Conservation (phyloP, 2,888 invertebrate species). For the Mythimna impura region DNA sequence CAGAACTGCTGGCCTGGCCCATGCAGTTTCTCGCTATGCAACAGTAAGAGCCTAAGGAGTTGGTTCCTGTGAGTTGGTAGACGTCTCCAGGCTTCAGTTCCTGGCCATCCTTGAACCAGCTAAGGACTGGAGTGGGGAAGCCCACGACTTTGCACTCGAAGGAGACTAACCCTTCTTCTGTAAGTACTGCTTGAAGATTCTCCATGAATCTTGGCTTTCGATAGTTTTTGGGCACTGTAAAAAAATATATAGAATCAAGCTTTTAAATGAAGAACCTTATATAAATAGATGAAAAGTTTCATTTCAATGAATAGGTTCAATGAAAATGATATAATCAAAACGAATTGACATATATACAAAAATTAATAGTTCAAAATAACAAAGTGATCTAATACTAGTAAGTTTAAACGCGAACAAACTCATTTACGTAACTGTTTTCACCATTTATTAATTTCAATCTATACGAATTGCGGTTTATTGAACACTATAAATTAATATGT, state of each 20-base stretch:
- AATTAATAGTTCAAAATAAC: neutral
- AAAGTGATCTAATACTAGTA: neutral
- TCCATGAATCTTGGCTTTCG: constrained; percentile 97
- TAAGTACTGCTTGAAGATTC: constrained; percentile 96
- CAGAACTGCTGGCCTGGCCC: constrained; percentile 96
- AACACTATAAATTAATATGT: neutral
- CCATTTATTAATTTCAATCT: neutral
- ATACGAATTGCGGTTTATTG: neutral
- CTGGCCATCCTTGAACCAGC: constrained; percentile 98
- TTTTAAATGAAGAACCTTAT: neutral
- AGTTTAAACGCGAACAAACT: neutral
- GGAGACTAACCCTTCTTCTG: constrained; percentile 97
- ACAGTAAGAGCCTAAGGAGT: constrained; percentile 96
- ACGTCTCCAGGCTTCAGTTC: constrained; percentile 98
- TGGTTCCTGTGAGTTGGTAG: constrained; percentile 97
- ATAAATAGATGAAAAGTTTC: neutral
- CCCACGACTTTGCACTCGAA: constrained; percentile 98
- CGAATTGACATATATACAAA: neutral
- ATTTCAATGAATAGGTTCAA: too few relatives aligned
- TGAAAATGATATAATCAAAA: neutral
- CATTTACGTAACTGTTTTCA: neutral
- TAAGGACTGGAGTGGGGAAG: constrained; percentile 96
- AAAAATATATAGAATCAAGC: neutral
- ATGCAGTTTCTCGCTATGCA: constrained; percentile 97
- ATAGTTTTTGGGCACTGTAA: constrained; percentile 96